Conservation (phyloP, 2,113 vertebrate species). For the Limanda limanda region DNA sequence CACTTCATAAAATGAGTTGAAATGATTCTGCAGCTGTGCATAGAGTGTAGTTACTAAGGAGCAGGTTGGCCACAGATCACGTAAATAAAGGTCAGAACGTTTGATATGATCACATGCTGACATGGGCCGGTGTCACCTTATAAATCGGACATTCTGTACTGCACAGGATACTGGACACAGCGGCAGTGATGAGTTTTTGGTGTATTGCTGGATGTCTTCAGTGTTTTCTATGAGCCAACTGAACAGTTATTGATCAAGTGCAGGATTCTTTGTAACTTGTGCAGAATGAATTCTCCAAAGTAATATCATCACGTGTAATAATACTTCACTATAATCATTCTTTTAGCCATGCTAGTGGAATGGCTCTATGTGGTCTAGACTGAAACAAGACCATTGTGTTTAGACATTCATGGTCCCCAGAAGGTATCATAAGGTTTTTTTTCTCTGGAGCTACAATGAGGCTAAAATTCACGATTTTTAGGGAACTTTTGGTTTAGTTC, state of each 20-base stretch:
- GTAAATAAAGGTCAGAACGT: background rate
- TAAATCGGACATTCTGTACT: conserved; percentile 16
- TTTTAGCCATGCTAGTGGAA: no score
- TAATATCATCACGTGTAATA: background rate
- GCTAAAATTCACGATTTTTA: no score
- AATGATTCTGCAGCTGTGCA: conserved; percentile 1
- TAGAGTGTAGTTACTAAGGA: background rate
- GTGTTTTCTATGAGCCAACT: background rate
- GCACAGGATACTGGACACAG: conserved; percentile 1
- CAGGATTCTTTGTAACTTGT: background rate
- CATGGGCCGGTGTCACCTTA: background rate
- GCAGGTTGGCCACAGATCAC: background rate
- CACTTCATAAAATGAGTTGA: conserved; percentile 17
- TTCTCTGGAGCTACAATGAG: no score
- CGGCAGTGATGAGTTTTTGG: conserved; percentile 5
- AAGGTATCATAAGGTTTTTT: no score
- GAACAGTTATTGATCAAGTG: background rate
- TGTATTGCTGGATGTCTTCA: background rate
- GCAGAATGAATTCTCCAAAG: background rate
- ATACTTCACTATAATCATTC: background rate
- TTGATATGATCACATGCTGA: background rate
- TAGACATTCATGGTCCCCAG: no score
- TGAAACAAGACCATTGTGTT: no score
- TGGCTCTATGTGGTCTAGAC: no score
- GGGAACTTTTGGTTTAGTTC: no score